Evolutionary conservation across 2,888 invertebrate species (phyloP), one percentile per base, ranked within the genome.

Genomic region (Julus scanicus): DNA sequence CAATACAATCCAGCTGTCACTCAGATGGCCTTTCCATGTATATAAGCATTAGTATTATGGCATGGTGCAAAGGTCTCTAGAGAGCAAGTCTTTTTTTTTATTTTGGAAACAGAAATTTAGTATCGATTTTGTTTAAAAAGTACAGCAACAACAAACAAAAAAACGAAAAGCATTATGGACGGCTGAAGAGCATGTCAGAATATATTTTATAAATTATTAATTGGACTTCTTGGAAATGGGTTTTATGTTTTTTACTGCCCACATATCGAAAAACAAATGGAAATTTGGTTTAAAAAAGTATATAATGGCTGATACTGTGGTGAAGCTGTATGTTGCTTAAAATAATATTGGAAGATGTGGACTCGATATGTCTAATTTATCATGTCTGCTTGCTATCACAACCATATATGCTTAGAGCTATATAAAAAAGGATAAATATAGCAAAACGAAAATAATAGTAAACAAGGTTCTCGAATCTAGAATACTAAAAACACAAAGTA

Each of bases 121-220:
- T 39, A 80, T 80, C 13, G 80, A 80, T 80, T 80, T 80, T 80
- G 37, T 80, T 37, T 80, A 37, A 37, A 80, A 29, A 29, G 29
- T 29, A 29, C 29, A 8, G 44, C 44, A 44, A 44, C 5, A 44
- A 71, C 13, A 11, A 53, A 53, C 6, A n/a, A n/a, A n/a, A n/a
- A 53, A 53, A 20, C 80, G 71, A 71, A 29, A 20, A n/a, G 29
- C 29, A 71, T 29, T 71, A 29, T 20, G 4, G 4, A 20, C 63
- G 11, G n/a, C n/a, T 6, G 4, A 71, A 71, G 71, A 71, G 29
- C 71, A n/a, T 29, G 6, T 8, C 20, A 29, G 71, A 71, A 4
- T 29, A n/a, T 71, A 9, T n/a, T 71, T 71, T 71, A 71, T 71
- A 4, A 71, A 71, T 71, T 71, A 29, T 71, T 71, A 71, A 71